These are phyloP conservation scores for Fopius arisanus DNA, from an alignment of 1,140 invertebrate genomes.

Conservation along the genomic window DNA sequence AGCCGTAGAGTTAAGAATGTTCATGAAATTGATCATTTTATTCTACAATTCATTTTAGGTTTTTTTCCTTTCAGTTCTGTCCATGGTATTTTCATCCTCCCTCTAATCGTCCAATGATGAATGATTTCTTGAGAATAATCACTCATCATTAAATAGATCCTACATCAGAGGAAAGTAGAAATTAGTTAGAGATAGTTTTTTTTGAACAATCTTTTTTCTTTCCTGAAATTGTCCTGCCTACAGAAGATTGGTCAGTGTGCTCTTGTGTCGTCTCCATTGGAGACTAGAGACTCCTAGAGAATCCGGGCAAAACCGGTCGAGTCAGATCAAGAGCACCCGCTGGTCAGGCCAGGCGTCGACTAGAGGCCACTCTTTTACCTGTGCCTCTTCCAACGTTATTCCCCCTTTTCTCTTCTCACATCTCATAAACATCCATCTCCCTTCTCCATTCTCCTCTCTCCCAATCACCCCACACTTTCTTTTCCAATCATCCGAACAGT, in stretches of 20 bases:
- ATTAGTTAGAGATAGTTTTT: not conserved
- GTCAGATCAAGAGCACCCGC: conserved; percentile 40
- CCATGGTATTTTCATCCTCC: not conserved
- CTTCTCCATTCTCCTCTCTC: not conserved
- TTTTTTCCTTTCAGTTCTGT: not conserved
- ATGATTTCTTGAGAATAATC: conserved; percentile 40
- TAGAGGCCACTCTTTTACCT: conserved; percentile 32
- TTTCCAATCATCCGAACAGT: not conserved
- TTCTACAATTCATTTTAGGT: not conserved
- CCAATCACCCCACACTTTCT: not conserved
- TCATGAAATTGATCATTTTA: not conserved
- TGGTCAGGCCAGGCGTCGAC: conserved; percentile 29
- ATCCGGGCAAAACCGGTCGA: conserved; percentile 39
- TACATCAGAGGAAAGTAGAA: not conserved
- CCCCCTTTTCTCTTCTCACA: conserved; percentile 1
- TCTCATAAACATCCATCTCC: not conserved
- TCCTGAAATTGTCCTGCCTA: not conserved
- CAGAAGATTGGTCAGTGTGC: not conserved
- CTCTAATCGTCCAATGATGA: conserved; percentile 36
- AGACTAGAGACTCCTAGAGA: conserved; percentile 40
- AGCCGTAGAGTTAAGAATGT: not conserved
- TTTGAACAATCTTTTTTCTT: not conserved
- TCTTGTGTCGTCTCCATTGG: conserved; percentile 7
- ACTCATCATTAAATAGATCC: not conserved
- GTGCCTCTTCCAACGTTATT: not conserved